phyloP scores from a whole-genome alignment of 2,113 vertebrate genomes.

The Protobothrops mucrosquamatus region DNA sequence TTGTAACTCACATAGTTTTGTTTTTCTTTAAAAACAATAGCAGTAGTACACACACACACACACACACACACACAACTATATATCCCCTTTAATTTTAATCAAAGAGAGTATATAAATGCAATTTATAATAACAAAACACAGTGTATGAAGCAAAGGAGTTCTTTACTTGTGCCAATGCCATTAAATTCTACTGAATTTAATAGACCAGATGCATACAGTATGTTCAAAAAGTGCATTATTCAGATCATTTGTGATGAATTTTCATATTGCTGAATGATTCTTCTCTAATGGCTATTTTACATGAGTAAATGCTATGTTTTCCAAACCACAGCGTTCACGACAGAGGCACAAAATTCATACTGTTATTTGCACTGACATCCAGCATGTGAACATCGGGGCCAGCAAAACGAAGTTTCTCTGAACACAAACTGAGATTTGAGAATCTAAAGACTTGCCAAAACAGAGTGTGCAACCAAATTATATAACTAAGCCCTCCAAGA shows the following conservation, averaged over 20 bases:
- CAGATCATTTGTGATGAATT: slow-evolving; percentile 42
- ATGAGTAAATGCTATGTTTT: slow-evolving; percentile 21
- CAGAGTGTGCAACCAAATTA: background rate
- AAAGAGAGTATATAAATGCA: slow-evolving; percentile 23
- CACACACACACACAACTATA: background rate
- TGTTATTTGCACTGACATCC: background rate
- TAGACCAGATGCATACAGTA: background rate
- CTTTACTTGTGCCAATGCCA: background rate
- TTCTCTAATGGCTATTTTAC: slow-evolving; percentile 10
- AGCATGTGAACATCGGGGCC: background rate
- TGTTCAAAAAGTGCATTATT: slow-evolving; percentile 15
- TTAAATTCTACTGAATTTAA: slow-evolving; percentile 15
- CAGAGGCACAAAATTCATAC: background rate
- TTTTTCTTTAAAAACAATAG: background rate
- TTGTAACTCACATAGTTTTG: background rate
- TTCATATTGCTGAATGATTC: slow-evolving; percentile 19
- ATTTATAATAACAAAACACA: slow-evolving; percentile 38
- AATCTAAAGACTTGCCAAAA: background rate
- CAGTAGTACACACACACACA: background rate
- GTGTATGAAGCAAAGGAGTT: slow-evolving; percentile 24
- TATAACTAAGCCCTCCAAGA: background rate
- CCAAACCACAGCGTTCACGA: background rate
- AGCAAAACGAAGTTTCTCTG: background rate
- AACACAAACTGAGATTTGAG: background rate
- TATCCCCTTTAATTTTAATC: slow-evolving; percentile 16